Evolutionary conservation across 2,113 vertebrate species (phyloP), one percentile per base, ranked within the genome.

Genomic region (Leptodactylus fuscus): DNA sequence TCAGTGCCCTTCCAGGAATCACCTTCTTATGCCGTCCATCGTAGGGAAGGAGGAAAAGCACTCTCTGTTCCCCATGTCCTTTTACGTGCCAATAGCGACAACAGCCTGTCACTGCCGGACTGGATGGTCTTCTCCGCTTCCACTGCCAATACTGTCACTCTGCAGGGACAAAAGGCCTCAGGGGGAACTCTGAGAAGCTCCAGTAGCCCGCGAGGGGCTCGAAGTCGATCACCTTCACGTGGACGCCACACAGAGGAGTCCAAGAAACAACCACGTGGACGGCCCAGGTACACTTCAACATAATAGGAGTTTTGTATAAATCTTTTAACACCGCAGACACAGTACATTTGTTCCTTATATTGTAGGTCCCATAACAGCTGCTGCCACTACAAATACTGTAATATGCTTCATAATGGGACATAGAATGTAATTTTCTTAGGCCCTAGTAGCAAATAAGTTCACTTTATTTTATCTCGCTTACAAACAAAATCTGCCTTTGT

Each of bases 1-100:
- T 13, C 88, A 98, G 97, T 97, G 80, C 96, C 96, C 44, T 98
- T 98, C 81, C 93, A 97, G 92, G 97, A 98, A 90, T 96, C 95
- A 69, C 97, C 97, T 7, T 96, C 96, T 89, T 97, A 95, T 0
- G 96, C 95, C 12, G 94, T 94, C 81, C 95, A 96, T 90, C 93
- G 95, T 81, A 92, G 95, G 36, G 96, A 97, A 67, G 94, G 94
- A 22, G 48, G 90, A 27, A 93, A 93, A 0, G 92, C 92, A 0
- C 92, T 97, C 88, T 89, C 94, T 0, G 89, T 95, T 36, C 96
- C 96, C 51, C 96, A 96, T 0, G 93, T 94, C 12, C 95, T 98
- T 88, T 93, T 97, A 5, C 92, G 97, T 0, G 96, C 96, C 90
- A 98, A 97, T 94, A 98, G 97, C 0, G 97, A 98, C 87, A 97